A percentile compares a stretch with the other conserved stretches of the same genome.
phyloP scores from a whole-genome alignment of 2,113 vertebrate genomes.

The Fulica atra region DNA sequence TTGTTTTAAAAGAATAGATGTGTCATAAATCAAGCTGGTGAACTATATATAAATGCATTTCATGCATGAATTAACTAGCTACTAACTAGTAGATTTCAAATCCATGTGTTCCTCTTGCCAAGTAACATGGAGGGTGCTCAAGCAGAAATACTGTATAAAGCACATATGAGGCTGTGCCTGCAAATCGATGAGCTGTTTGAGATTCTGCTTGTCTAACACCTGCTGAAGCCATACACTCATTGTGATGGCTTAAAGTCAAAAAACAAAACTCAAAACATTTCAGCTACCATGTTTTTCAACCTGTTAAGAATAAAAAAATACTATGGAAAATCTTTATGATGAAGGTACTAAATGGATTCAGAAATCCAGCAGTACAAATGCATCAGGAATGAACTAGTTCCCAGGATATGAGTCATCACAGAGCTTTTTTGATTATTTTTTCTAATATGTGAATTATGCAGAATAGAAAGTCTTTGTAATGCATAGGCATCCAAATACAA shows the following conservation, averaged over 20 bases:
- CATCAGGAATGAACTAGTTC: background rate
- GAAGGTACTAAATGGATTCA: background rate
- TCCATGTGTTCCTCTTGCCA: background rate
- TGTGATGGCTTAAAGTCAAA: background rate
- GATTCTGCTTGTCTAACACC: background rate
- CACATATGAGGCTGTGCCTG: background rate
- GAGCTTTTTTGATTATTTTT: background rate
- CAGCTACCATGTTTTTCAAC: background rate
- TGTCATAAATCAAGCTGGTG: constrained; percentile 1
- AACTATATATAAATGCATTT: constrained; percentile 2
- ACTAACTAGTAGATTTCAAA: background rate
- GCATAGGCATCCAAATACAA: background rate
- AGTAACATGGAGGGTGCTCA: background rate
- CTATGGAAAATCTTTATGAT: background rate
- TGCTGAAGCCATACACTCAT: background rate
- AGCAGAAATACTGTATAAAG: background rate
- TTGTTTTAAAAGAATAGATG: background rate
- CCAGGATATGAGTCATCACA: background rate
- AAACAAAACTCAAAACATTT: background rate
- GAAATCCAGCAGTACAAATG: background rate
- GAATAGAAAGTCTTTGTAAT: background rate
- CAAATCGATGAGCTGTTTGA: background rate
- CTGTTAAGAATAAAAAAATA: background rate
- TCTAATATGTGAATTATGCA: background rate
- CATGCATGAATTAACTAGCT: constrained; percentile 28